A percentile compares a stretch with the other conserved stretches of the same genome.
Evolutionary conservation across 2,888 invertebrate genomes (phyloP).

Genomic region (Pecten maximus): DNA sequence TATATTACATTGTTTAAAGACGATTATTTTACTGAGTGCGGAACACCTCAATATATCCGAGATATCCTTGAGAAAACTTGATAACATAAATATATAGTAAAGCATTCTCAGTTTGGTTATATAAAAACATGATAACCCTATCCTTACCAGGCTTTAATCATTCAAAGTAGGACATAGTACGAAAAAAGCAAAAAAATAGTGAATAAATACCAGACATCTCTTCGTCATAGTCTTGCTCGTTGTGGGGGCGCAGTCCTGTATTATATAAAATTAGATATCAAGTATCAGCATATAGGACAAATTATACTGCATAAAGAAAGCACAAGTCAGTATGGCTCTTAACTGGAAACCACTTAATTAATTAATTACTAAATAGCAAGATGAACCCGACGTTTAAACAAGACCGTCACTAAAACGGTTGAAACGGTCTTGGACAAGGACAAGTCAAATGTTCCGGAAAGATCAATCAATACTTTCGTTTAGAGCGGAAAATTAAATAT

Average conservation of each 20-base stretch:
- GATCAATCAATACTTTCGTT: too few relatives aligned
- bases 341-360: neutral
- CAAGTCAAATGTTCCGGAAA: too few relatives aligned
- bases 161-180: neutral
- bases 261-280: neutral
- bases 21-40: neutral
- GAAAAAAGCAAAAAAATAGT: neutral
- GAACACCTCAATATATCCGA: too few relatives aligned
- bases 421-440: too few relatives aligned
- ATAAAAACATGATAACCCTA: too few relatives aligned
- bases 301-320: neutral
- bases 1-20: neutral
- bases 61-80: too few relatives aligned
- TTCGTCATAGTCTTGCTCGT: neutral
- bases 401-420: too few relatives aligned
- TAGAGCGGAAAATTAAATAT: too few relatives aligned
- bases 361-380: too few relatives aligned
- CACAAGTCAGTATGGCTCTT: neutral
- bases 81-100: neutral
- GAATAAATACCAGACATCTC: slow-evolving; percentile 9
- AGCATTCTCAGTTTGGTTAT: neutral
- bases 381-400: too few relatives aligned
- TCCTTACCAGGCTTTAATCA: neutral
- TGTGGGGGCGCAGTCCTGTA: neutral
- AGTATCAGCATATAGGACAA: neutral